Conservation (phyloP, 2,888 invertebrate species). For the Oxytorus armatus region DNA sequence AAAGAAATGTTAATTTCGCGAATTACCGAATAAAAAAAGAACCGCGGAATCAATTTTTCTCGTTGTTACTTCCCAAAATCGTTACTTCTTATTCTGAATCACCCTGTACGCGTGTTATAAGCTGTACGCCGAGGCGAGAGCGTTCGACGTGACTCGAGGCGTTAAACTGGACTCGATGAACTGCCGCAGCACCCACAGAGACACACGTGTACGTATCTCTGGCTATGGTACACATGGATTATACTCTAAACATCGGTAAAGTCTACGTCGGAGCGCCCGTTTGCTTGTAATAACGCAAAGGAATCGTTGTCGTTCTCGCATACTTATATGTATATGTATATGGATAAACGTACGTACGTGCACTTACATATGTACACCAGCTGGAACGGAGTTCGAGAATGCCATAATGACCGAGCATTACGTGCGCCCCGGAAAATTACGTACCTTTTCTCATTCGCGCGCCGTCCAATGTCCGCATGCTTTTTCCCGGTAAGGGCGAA, state of each 20-base stretch:
- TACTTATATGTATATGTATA: slow-evolving; percentile 4
- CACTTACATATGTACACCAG: no score
- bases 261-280: slow-evolving; percentile 23
- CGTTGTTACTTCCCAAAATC: not conserved
- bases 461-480: slow-evolving; percentile 46
- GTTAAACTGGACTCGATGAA: slow-evolving; percentile 68
- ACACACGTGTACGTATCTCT: slow-evolving; percentile 28
- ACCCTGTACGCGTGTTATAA: slow-evolving; percentile 29
- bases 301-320: slow-evolving; percentile 46
- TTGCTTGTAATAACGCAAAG: slow-evolving; percentile 52
- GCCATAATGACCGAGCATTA: slow-evolving; percentile 65
- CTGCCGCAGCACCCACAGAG: slow-evolving; percentile 47
- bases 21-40: not conserved
- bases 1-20: no score
- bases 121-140: slow-evolving; percentile 37
- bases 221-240: slow-evolving; percentile 41
- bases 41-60: not conserved
- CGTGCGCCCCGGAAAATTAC: slow-evolving; percentile 67
- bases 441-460: slow-evolving; percentile 44
- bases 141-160: slow-evolving; percentile 66
- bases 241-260: slow-evolving; percentile 19
- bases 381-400: slow-evolving; percentile 58
- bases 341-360: not conserved
- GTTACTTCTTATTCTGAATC: slow-evolving; percentile 13
- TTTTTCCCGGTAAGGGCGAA: slow-evolving; percentile 60